Evolutionary conservation across 2,113 vertebrate genomes (phyloP), one percentile per base, ranked within the genome.

Genomic region (Copsychus sechellarum): DNA sequence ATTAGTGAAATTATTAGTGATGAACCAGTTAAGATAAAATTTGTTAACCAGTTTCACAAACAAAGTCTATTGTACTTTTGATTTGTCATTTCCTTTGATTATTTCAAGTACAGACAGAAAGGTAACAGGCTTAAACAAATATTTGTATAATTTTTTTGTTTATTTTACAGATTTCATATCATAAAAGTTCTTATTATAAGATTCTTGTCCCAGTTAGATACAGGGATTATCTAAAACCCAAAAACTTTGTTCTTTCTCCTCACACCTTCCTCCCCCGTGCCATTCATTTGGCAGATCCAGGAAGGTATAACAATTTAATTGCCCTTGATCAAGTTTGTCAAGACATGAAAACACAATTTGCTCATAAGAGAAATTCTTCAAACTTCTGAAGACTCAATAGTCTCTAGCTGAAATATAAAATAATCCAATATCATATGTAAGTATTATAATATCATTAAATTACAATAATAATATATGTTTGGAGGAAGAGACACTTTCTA

Each of bases 211-310:
- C 54, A 25, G 23, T 36, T 53, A 90, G 26, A 12, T 38, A 54
- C 4, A 71, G 33, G 14, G 81, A 82, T 78, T 61, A 53, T n/a
- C 15, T 54, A 60, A 90, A 87, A 62, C 9, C 4, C 15, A 8
- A 5, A 86, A 54, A 3, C 31, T 77, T 76, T 65, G 6, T 51
- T 86, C 9, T 12, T 64, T 60, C 3, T 60, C 43, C 38, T 50
- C 36, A 9, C 34, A 29, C 19, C 6, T 22, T 33, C 20, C 6
- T 11, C 3, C 1, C 1, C 3, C 4, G 29, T 1, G 1, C 43
- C 22, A 62, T 48, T 48, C 80, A 82, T 64, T 64, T 64, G n/a
- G 33, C 13, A 79, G 50, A 48, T 67, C 23, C 25, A 86, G 26
- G 34, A 79, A 87, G 26, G 25, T 72, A 16, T 20, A 72, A 51